These are phyloP conservation scores for Agrenia bidenticulata DNA, from an alignment of 2,888 invertebrate genomes.

Conservation along the genomic window DNA sequence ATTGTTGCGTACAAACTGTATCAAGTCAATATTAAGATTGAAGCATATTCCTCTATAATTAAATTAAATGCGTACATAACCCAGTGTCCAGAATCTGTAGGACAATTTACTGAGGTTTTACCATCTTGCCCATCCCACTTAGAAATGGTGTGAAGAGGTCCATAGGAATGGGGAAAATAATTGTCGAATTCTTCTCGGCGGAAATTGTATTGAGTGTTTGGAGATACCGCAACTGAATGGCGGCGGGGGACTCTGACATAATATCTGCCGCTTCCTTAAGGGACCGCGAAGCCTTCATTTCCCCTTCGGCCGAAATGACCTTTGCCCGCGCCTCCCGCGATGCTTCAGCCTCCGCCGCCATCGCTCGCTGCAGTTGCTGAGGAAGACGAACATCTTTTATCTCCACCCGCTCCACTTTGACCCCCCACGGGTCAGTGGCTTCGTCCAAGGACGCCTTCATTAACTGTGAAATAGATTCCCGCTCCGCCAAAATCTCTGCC, in stretches of 20 bases:
- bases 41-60: no score
- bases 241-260: constrained; percentile 89
- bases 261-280: constrained; percentile 93
- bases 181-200: constrained; percentile 96
- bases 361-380: constrained; percentile 37
- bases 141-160: constrained; percentile 57
- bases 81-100: no score
- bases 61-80: no score
- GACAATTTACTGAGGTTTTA: constrained; percentile 66
- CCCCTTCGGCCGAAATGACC: constrained; percentile 95
- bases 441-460: constrained; percentile 18
- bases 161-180: constrained; percentile 86
- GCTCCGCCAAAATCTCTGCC: constrained; percentile 10
- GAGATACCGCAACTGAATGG: constrained; percentile 87
- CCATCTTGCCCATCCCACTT: constrained; percentile 58
- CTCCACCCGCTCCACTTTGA: constrained; percentile 25
- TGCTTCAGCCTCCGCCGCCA: constrained; percentile 59
- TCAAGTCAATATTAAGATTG: no score
- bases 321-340: constrained; percentile 55
- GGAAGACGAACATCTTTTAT: constrained; percentile 19
- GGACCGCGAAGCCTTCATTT: constrained; percentile 92
- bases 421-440: constrained; percentile 25
- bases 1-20: no score
- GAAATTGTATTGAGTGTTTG: constrained; percentile 95
- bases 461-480: constrained; percentile 7